Evolutionary conservation across 1,140 invertebrate species (phyloP).

Genomic region (Tribolium madens): DNA sequence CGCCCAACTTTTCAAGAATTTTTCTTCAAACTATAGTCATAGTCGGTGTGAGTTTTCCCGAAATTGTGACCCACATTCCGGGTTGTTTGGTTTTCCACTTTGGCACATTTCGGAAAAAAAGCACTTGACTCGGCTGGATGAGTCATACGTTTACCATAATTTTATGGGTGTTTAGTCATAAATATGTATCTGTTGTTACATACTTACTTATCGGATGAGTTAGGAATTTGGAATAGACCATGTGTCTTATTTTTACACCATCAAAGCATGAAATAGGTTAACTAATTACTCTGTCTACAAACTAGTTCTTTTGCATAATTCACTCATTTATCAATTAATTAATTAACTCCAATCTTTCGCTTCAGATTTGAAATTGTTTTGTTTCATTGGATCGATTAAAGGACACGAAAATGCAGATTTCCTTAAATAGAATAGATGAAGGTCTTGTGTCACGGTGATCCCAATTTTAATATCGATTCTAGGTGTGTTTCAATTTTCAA

Average conservation of each 20-base stretch:
- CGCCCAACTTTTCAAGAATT: conserved; percentile 8
- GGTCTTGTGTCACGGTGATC: conserved; percentile 13
- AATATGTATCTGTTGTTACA: conserved; percentile 27
- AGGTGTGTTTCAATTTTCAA: too few relatives aligned
- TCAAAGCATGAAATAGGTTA: conserved; percentile 17
- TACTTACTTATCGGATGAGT: conserved; percentile 7
- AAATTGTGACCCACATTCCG: neutral
- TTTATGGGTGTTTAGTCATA: conserved; percentile 30
- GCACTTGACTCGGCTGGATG: conserved; percentile 13
- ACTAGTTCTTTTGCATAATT: conserved; percentile 19
- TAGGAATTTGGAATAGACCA: conserved; percentile 2
- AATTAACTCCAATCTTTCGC: neutral
- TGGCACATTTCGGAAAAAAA: neutral
- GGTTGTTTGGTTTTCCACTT: neutral
- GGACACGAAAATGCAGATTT: conserved; percentile 19
- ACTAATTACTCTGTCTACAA: neutral
- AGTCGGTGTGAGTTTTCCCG: neutral
- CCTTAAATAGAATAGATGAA: conserved; percentile 15
- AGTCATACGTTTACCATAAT: conserved; percentile 29
- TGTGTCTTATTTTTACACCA: conserved; percentile 8
- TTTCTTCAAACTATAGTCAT: too few relatives aligned
- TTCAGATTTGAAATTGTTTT: neutral
- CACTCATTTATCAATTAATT: neutral
- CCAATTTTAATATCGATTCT: conserved; percentile 20
- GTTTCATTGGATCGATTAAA: neutral